Evolutionary conservation across 2,888 invertebrate species (phyloP).

Genomic region (Punctoribates punctum): DNA sequence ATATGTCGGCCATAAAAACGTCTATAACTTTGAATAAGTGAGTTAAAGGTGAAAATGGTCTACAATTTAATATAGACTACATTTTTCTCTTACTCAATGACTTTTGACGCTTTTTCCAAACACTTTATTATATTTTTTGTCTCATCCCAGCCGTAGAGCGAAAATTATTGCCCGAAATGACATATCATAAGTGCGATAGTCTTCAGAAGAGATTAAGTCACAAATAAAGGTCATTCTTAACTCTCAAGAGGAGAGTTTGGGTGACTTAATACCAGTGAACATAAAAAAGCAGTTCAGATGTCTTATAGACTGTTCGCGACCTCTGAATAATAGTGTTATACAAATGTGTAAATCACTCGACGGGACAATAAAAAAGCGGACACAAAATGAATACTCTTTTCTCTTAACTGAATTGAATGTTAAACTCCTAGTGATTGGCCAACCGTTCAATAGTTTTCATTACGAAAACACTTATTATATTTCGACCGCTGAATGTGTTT

Average conservation of each 20-base stretch:
- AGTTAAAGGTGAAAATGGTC: conserved; percentile 24
- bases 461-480: background rate
- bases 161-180: background rate
- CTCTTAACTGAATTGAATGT: background rate
- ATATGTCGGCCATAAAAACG: conserved; percentile 32
- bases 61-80: conserved; percentile 13
- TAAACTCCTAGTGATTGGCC: background rate
- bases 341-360: conserved; percentile 33
- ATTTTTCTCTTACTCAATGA: background rate
- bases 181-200: background rate
- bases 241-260: conserved; percentile 1
- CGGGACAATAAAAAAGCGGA: conserved; percentile 27
- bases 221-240: conserved; percentile 18
- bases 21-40: conserved; percentile 30
- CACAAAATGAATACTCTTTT: background rate
- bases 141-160: background rate
- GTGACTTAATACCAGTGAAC: background rate
- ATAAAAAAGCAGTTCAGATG: conserved; percentile 1
- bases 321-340: background rate
- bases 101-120: conserved; percentile 2
- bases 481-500: no score
- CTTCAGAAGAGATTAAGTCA: conserved; percentile 7
- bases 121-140: conserved; percentile 13
- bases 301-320: background rate
- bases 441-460: background rate